Conservation (phyloP, 2,113 vertebrate species). For the Oxygymnocypris stewartii region DNA sequence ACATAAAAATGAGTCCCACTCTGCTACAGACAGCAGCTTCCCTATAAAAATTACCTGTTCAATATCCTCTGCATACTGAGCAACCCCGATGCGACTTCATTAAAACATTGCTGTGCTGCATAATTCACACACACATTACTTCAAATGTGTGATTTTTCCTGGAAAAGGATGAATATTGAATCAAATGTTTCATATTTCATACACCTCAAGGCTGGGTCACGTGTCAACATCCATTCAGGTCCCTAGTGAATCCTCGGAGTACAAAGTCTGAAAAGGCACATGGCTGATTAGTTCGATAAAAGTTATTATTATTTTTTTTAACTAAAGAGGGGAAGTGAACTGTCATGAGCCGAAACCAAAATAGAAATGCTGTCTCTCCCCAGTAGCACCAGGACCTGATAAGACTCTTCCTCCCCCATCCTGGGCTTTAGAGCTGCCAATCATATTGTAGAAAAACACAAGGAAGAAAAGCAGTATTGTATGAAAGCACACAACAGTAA, state of each 20-base stretch:
- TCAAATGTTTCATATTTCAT: background rate
- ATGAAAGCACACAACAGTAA: slow-evolving; percentile 12
- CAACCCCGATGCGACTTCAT: background rate
- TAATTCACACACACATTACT: slow-evolving; percentile 10
- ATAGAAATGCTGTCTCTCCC: slow-evolving; percentile 57
- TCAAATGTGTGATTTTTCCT: slow-evolving; percentile 28
- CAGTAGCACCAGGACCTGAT: slow-evolving; percentile 43
- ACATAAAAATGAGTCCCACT: background rate
- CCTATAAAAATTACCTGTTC: background rate
- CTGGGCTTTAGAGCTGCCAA: slow-evolving; percentile 29
- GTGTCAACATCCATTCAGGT: background rate
- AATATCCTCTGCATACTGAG: background rate
- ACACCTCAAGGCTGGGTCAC: background rate
- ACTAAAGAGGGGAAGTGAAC: slow-evolving; percentile 49
- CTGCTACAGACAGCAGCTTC: background rate
- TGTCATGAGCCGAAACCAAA: slow-evolving; percentile 54
- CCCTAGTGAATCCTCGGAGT: background rate
- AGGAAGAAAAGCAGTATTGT: background rate
- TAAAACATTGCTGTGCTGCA: slow-evolving; percentile 3
- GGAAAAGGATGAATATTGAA: background rate
- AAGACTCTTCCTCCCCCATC: slow-evolving; percentile 29
- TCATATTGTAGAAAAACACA: slow-evolving; percentile 28
- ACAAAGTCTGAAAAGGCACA: background rate
- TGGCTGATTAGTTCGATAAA: slow-evolving; percentile 43
- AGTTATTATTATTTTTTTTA: slow-evolving; percentile 50